These are phyloP conservation scores for Metridium senile DNA, from an alignment of 92 coral and sea anemone genomes.

Conservation along the genomic window DNA sequence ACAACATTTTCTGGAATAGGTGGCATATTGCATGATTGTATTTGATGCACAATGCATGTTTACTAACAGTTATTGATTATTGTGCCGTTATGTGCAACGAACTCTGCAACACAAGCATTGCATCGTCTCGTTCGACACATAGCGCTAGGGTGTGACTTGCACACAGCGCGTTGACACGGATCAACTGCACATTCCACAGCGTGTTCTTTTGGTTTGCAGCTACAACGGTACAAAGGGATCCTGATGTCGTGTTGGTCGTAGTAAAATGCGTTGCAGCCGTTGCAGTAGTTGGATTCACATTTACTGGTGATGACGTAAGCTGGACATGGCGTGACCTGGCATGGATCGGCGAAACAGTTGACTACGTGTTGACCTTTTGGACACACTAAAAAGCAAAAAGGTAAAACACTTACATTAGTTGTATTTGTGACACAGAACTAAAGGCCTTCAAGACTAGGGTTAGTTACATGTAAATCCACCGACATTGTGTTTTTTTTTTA, in stretches of 20 bases:
- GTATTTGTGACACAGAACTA: background rate
- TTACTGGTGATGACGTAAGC: slow-evolving; percentile 15
- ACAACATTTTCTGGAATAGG: no score
- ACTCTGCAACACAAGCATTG: slow-evolving; percentile 72
- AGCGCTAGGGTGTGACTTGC: slow-evolving; percentile 69
- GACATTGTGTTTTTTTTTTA: no score
- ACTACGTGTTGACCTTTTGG: slow-evolving; percentile 8
- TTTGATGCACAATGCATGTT: background rate
- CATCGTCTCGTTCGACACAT: slow-evolving; percentile 75
- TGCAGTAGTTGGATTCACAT: slow-evolving; percentile 28
- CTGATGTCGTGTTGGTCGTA: slow-evolving; percentile 16
- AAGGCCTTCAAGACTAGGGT: background rate
- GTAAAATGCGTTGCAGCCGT: slow-evolving; percentile 23
- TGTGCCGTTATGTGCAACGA: slow-evolving; percentile 16
- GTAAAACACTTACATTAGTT: background rate
- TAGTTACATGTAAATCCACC: background rate
- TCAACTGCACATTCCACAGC: background rate
- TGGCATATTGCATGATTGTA: no score
- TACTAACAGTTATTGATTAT: background rate
- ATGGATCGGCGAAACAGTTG: slow-evolving; percentile 27
- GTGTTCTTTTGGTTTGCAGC: background rate
- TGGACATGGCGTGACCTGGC: slow-evolving; percentile 5
- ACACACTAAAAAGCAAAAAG: slow-evolving; percentile 9
- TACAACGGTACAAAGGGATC: slow-evolving; percentile 5
- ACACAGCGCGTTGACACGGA: slow-evolving; percentile 63